Base-by-base conservation (phyloP, 2,888 invertebrate species). In the Leucoma salicis region DNA sequence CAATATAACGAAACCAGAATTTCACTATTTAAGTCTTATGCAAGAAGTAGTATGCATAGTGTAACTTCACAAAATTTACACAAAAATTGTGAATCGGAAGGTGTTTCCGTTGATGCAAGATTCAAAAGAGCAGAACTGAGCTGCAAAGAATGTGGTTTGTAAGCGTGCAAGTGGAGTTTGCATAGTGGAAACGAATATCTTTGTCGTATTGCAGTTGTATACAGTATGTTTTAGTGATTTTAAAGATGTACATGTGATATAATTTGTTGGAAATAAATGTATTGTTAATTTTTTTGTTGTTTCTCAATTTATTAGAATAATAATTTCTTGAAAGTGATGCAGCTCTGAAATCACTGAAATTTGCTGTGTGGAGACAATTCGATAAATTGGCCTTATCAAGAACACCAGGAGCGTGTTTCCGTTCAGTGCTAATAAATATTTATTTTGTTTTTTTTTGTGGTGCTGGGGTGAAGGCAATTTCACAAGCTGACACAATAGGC, bases 181-280 rank as follows among this genome's bases (percentile, higher is more conserved):
- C 38, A 31, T 42, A 27, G 29, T 31, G 38, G 11, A 35, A 25
- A 3, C 5, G 12, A 2, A 13, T 7, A 29, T 7, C 6, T 12
- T 25, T 25, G 10, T 6, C 27, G 11, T 29, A 13, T 13, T 29
- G 13, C 11, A 12, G 16, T 15, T 32, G 7, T 33, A 36, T 34
- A 31, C 42, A 38, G 32, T 38, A 21, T 29, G 18, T 42, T 13
- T 42, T 38, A 38, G 38, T 35, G 42, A 37, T 43, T 38, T 43
- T 38, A 29, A 25, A 39, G 39, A 24, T 43, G 35, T 43, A 35
- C 27, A 35, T 39, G 35, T 29, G 15, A 42, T 31, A 24, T 32
- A 38, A 42, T 39, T n/a, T 46, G 37, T 31, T 46, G 40, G 33
- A 24, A 40, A 45, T 40, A 36, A 44, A 39, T 32, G 35, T 29